Evolutionary conservation across 1,140 invertebrate genomes (phyloP), one percentile per base, ranked within the genome.

Genomic region (Leguminivora glycinivorella): DNA sequence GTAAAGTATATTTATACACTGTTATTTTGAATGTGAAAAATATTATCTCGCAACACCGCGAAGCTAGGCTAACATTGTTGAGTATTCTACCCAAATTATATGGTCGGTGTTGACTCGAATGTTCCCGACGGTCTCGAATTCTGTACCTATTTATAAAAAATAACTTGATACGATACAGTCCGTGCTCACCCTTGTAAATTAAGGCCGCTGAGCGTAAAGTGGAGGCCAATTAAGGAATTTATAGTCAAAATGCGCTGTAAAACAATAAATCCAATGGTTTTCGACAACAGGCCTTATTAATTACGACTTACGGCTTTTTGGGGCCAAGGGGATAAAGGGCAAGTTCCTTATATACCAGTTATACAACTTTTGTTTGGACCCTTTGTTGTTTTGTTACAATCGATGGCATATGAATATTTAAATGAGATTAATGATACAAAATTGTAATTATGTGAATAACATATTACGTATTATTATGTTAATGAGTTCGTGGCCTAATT

Each of bases 181-280:
- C 74, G 76, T 81, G 87, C 72, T 81, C 72, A 80, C 86, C 79
- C 83, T 83, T 84, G 83, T 84, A 85, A 88, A 89, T 88, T 87
- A 83, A 84, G 78, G 81, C 78, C 78, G 80, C 70, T 78, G 82
- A 81, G 82, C 82, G 81, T 83, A 85, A 87, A 85, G 81, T 83
- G 80, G 81, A 72, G 81, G 75, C 88, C 87, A 89, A 90, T 89
- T 90, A 91, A 85, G 80, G 76, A 84, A 82, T 90, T 88, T 91
- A 90, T 87, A 83, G 82, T 81, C 83, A 74, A 76, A 82, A 82
- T 83, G 79, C 77, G 83, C 79, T 85, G 82, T 91, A 89, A 89
- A 90, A 89, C 84, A 89, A 91, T 90, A 90, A 91, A 91, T 89
- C 76, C 77, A 85, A 87, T 83, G 75, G 81, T 77, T 77, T 79